A percentile compares a stretch with the other conserved stretches of the same genome.
phyloP scores from a whole-genome alignment of 1,140 invertebrate genomes.

The Araneus ventricosus region DNA sequence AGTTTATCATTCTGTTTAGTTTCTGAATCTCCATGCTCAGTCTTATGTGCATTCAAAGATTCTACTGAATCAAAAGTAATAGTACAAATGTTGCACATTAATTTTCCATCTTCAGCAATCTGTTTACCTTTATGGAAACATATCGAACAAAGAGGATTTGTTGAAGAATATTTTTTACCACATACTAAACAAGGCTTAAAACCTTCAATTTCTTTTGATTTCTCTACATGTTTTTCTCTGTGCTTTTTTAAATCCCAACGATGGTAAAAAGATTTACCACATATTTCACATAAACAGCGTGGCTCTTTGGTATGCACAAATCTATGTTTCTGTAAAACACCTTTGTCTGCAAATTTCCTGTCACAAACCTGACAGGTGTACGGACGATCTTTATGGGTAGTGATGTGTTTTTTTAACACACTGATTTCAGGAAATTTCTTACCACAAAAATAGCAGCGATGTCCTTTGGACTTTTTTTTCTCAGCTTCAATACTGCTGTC shows the following conservation, averaged over 20 bases:
- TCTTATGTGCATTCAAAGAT: not conserved
- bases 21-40: not conserved
- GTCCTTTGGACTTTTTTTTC: conserved; percentile 5
- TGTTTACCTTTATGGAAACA: not conserved
- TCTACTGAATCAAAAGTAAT: not conserved
- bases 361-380: conserved; percentile 86
- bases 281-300: conserved; percentile 24
- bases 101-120: not conserved
- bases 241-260: not conserved
- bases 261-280: conserved; percentile 16
- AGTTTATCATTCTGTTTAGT: not conserved
- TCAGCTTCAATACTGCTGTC: not conserved
- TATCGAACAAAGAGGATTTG: not conserved
- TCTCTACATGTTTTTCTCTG: not conserved
- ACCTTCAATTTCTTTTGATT: not conserved
- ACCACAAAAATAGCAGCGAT: conserved; percentile 39
- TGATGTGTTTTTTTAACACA: conserved; percentile 32
- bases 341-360: conserved; percentile 87
- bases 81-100: conserved; percentile 12
- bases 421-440: conserved; percentile 16
- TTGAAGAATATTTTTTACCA: not conserved
- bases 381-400: conserved; percentile 85
- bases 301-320: conserved; percentile 22
- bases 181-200: not conserved
- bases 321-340: conserved; percentile 86